Base-by-base conservation (phyloP, 2,113 vertebrate species). In the Perognathus longimembris region DNA sequence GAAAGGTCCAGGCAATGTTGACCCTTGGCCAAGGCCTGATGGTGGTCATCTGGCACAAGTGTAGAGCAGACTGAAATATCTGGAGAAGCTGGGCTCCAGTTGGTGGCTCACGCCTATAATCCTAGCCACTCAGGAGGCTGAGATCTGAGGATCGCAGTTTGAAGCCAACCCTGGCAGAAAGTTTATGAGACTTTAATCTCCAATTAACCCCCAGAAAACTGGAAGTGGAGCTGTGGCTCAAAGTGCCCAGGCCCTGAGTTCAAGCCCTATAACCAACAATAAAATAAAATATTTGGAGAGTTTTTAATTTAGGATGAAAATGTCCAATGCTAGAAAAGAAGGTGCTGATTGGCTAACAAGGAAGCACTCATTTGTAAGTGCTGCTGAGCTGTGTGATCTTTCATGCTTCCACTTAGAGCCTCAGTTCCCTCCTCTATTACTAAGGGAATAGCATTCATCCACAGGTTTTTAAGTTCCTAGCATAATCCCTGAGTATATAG, bases 351-450 rank as follows among this genome's bases (percentile, higher is more conserved):
- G 63, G 34, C 32, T 38, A n/a, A 83, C 24, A 63, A 7, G 17
- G 69, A 8, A 45, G 45, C 30, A 21, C 15, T 22, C 24, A 36
- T 84, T n/a, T 76, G 28, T 57, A 63, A 89, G n/a, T 38, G 81
- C 69, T 28, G 50, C 30, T 40, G 40, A 83, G 54, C 50, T 75
- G 50, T 88, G 40, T 81, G 57, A 30, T 38, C 26, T 22, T 77
- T 71, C 89, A 69, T 24, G 7, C 7, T 32, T n/a, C 45, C 7
- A 42, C 45, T n/a, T 11, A 20, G 28, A 76, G 71, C n/a, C 73
- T 90, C 18, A 28, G 54, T 80, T 79, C 93, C 59, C 90, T 88
- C 4, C 1, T 71, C 22, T 86, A 11, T 73, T 80, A 80, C 87
- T 24, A 38, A 22, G 28, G 40, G 69, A 34, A 38, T 71, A 17